A percentile compares a stretch with the other conserved stretches of the same genome.
Evolutionary conservation across 2,888 invertebrate species (phyloP).

Genomic region (Dermolepida albohirtum): DNA sequence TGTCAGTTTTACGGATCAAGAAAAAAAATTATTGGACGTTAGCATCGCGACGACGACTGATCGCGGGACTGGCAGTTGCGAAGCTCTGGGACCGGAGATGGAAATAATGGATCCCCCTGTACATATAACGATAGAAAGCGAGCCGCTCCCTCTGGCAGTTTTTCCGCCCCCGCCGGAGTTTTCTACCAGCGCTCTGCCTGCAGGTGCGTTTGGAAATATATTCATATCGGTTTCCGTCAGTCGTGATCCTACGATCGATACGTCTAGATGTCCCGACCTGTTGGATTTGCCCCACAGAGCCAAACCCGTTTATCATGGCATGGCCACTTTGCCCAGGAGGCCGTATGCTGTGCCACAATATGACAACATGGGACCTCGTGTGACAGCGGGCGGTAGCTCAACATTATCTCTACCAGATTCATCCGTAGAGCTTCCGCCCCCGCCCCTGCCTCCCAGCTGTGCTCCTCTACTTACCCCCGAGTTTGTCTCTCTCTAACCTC

Average conservation of each 20-base stretch:
- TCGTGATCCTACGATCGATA: constrained; percentile 77
- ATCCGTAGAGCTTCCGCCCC: constrained; percentile 61
- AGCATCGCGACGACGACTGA: constrained; percentile 79
- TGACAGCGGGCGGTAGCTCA: constrained; percentile 90
- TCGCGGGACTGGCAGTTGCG: constrained; percentile 69
- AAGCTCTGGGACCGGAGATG: constrained; percentile 70
- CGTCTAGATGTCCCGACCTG: constrained; percentile 84
- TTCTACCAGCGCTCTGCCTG: constrained; percentile 68
- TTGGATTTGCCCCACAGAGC: constrained; percentile 76
- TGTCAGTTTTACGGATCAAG: constrained; percentile 88
- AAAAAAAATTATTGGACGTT: constrained; percentile 85
- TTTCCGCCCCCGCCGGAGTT: constrained; percentile 72
- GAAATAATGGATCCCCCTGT: constrained; percentile 67
- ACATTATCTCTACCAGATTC: constrained; percentile 84
- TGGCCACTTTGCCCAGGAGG: constrained; percentile 64
- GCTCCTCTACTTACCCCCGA: constrained; percentile 68
- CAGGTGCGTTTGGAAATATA: constrained; percentile 78
- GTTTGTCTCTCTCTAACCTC: constrained; percentile 69
- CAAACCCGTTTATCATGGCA: constrained; percentile 62
- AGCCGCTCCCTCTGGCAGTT: constrained; percentile 63
- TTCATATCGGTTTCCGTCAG: constrained; percentile 86
- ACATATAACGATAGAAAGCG: constrained; percentile 69
- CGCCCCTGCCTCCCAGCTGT: constrained; percentile 71
- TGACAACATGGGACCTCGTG: constrained; percentile 91
- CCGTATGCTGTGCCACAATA: constrained; percentile 76